Base-by-base conservation (phyloP, 2,797 vertebrate genomes). In the Leuciscus waleckii region DNA sequence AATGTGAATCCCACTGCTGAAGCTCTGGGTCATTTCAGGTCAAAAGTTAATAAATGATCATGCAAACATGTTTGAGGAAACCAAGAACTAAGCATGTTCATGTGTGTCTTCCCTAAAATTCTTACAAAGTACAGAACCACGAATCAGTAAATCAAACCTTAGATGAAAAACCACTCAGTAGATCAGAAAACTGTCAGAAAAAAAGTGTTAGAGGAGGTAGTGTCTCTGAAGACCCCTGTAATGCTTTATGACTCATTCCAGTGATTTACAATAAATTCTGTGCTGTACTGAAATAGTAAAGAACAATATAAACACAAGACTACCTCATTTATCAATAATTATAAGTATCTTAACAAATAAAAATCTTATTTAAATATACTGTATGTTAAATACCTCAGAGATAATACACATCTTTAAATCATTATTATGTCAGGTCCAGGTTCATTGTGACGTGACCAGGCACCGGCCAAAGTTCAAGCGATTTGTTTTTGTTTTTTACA, bases 401-500 rank as follows among this genome's bases (percentile, higher is more conserved):
- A 61, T 32, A 73, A 73, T 43, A 83, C 92, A 95, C 70, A 71
- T 58, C 19, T 37, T 86, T 58, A n/a, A 82, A 68, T 69, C 13
- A 67, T 74, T 65, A 77, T 41, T 79, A 39, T 65, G 80, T 82
- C 63, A 37, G 63, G 85, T 81, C 77, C 70, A 61, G 56, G 58
- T 74, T 61, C 51, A 69, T 37, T 71, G 63, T 78, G 32, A 79
- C 73, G 51, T 84, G 92, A 95, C 95, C 61, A 96, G 94, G 89
- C 94, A 96, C 95, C 16, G 95, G 95, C 90, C 96, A 95, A 4
- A 96, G 93, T 83, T 95, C 95, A 0, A 81, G 71, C 68, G 73
- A 35, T 63, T 61, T 65, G 67, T 10, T 23, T 46, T 75, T 97
- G 14, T 26, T 43, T 56, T 83, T 98, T 95, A 99, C 94, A 99